Base-by-base conservation (phyloP, 2,888 invertebrate genomes). In the Ophion ventricosus region DNA sequence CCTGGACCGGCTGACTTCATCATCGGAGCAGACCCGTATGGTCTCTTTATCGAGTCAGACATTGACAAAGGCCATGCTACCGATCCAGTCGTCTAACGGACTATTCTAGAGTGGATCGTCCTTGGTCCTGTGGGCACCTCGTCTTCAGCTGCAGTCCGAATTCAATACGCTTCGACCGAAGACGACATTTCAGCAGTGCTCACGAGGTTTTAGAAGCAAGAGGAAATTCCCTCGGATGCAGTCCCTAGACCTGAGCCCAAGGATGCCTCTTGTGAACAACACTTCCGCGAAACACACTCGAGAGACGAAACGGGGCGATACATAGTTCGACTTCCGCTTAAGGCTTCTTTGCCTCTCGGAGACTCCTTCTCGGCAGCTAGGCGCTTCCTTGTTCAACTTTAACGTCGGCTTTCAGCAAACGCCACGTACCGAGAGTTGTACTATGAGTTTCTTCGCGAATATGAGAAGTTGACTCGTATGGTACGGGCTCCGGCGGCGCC, bases 1-100 rank as follows among this genome's bases (percentile, higher is more conserved):
- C 74, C 74, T 20, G 64, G 74, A 20, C 74, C 63, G 20, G 54
- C 64, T 29, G 63, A 75, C 29, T 0, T 54, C 17, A 75, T 63
- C 29, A 63, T 75, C 29, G 64, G 61, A 63, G 64, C 74, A 14
- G 54, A 75, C 59, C 64, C 57, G 8, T 63, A 75, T 17, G 74
- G 74, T 14, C 54, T 64, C 10, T 20, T 64, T 26, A 29, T 63
- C 64, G 63, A 75, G 17, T 26, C 63, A 8, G 74, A 75, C 4
- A 20, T 75, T 4, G 14, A 29, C 29, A 75, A 75, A 23, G 64
- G 74, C 5, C 54, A 26, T 0, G 10, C 64, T 8, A 63, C 26
- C 1, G 74, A 63, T n/a, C 63, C 74, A 1, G 64, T 75, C n/a
- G 63, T 49, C 1, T 54, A 63, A 75, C 61, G 63, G 54, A 64